These are phyloP conservation scores for Malurus leucopterus DNA, from an alignment of 2,797 vertebrate species.

Conservation along the genomic window DNA sequence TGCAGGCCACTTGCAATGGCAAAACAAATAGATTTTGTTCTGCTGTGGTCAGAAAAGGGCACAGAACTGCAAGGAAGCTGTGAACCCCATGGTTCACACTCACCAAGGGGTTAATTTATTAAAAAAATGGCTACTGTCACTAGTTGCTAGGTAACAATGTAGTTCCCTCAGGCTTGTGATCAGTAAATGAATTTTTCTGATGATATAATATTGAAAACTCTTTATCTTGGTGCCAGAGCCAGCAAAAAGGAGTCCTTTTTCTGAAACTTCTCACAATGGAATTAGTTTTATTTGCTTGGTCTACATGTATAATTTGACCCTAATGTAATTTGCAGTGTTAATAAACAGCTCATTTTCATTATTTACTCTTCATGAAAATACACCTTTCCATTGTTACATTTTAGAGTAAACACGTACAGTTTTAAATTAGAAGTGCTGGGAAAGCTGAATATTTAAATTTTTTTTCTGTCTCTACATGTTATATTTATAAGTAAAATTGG, in stretches of 20 bases:
- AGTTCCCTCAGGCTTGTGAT: background rate
- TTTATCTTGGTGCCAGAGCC: background rate
- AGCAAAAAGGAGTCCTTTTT: background rate
- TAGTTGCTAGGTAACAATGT: constrained; percentile 47
- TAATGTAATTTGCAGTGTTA: background rate
- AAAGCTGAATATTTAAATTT: background rate
- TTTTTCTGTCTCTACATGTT: background rate
- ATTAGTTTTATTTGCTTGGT: background rate
- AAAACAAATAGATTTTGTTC: background rate
- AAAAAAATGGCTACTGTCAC: background rate
- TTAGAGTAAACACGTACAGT: background rate
- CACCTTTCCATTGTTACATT: background rate
- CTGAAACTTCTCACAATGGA: background rate
- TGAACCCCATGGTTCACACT: background rate
- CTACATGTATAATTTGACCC: background rate
- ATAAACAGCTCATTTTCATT: constrained; percentile 1
- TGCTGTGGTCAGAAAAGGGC: background rate
- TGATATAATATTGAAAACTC: background rate
- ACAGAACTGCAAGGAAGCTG: background rate
- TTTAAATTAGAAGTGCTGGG: background rate
- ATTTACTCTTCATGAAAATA: background rate
- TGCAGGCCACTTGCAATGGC: background rate
- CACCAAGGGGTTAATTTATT: constrained; percentile 19
- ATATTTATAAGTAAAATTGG: background rate
- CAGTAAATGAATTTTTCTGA: constrained; percentile 21